Evolutionary conservation across 2,888 invertebrate species (phyloP).

Genomic region (Xanthostigma xanthostigma): DNA sequence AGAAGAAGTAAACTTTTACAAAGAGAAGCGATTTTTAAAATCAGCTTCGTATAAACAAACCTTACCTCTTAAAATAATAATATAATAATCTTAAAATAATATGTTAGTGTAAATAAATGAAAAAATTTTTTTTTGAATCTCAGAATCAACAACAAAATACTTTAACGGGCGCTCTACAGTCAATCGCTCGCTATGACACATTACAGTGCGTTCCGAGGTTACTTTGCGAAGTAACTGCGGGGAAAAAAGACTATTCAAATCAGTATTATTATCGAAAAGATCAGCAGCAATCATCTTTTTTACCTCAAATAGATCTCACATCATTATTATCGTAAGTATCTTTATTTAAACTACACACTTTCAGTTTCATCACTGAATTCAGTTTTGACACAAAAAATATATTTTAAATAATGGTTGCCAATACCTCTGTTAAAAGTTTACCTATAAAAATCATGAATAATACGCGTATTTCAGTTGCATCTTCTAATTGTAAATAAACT

Average conservation of each 20-base stretch:
- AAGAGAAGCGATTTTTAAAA: too few relatives aligned
- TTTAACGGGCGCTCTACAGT: constrained; percentile 35
- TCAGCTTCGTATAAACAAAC: too few relatives aligned
- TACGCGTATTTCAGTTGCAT: too few relatives aligned
- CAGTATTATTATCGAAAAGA: constrained; percentile 20
- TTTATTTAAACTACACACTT: neutral
- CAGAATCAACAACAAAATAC: constrained; percentile 5
- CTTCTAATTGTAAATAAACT: too few relatives aligned
- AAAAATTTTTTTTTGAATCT: too few relatives aligned
- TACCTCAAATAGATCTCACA: constrained; percentile 32
- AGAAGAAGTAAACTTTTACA: too few relatives aligned
- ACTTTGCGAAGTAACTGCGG: constrained; percentile 60
- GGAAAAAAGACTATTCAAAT: constrained; percentile 26
- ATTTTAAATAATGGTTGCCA: neutral
- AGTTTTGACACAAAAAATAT: neutral
- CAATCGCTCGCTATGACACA: constrained; percentile 57
- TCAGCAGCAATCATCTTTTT: constrained; percentile 11
- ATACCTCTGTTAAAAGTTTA: too few relatives aligned
- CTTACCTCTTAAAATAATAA: too few relatives aligned
- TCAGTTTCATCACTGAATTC: constrained; percentile 1
- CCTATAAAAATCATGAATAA: too few relatives aligned
- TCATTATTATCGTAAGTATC: constrained; percentile 43
- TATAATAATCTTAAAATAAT: too few relatives aligned
- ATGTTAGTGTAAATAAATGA: too few relatives aligned
- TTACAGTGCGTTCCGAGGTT: constrained; percentile 65